Evolutionary conservation across 2,888 invertebrate species (phyloP).

Genomic region (Elysia crispata): DNA sequence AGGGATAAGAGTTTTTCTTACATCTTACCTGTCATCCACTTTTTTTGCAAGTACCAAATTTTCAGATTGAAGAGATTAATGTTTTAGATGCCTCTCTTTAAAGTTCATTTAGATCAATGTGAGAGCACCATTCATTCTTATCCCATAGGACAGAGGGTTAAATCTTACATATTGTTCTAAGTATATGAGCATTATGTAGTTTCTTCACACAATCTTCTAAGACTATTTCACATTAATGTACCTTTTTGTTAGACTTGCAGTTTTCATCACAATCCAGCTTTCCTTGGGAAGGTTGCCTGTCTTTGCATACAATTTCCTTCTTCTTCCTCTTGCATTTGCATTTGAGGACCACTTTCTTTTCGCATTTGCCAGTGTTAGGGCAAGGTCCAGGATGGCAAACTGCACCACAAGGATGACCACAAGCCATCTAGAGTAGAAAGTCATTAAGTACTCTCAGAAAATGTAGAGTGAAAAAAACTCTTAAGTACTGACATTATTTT

Average conservation of each 20-base stretch:
- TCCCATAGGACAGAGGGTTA: too few species aligned
- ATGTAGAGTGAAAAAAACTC: too few species aligned
- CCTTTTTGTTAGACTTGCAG: conserved; percentile 60
- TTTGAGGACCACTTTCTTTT: conserved; percentile 87
- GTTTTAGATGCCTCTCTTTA: too few species aligned
- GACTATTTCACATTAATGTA: neutral
- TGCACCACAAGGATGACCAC: conserved; percentile 85
- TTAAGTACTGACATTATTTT: too few species aligned
- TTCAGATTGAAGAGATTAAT: too few species aligned
- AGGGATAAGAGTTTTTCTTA: neutral
- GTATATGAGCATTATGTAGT: too few species aligned
- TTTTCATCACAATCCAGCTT: conserved; percentile 71
- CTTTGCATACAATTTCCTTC: conserved; percentile 80
- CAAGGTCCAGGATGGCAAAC: conserved; percentile 74
- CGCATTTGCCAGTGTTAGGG: conserved; percentile 82
- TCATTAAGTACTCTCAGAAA: neutral
- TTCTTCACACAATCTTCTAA: too few species aligned
- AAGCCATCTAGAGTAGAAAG: conserved; percentile 82
- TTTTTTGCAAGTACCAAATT: too few species aligned
- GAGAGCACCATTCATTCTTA: too few species aligned
- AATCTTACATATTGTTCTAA: too few species aligned
- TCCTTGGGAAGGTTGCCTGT: conserved; percentile 52
- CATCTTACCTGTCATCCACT: too few species aligned
- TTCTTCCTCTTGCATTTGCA: conserved; percentile 89
- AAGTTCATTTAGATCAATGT: too few species aligned